Base-by-base conservation (phyloP, 2,888 invertebrate species). In the Periphyllus acericola region DNA sequence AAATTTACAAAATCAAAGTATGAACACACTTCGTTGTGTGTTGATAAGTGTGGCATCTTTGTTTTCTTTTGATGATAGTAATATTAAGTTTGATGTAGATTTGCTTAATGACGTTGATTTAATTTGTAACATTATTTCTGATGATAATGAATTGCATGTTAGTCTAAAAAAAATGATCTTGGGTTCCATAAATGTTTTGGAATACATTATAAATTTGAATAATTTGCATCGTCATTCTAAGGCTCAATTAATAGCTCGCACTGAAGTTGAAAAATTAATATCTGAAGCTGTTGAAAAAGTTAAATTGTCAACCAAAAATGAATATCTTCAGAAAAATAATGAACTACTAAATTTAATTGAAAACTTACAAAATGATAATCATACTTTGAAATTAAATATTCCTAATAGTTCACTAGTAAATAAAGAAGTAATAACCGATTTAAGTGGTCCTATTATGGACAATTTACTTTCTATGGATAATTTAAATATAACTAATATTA, bases 231-330 rank as follows among this genome's bases (percentile, higher is more conserved):
- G 34, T 0, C 68, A 17, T 68, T 78, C 60, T 19, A 36, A 66
- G 0, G 75, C 5, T 34, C 36, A 81, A 81, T 66, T 75, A 46
- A 81, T 87, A 46, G 87, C 81, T 9, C 74, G 9, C 1, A 21
- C 25, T 3, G 81, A 87, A 81, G 87, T 87, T 55, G 87, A 87
- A 9, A 75, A 81, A 60, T 66, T 75, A 46, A 52, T 87, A 32
- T 46, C 60, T 11, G 81, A 87, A 74, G 87, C 81, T 66, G 87
- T 74, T 34, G 81, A 87, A 46, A 87, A 40, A 25, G 87, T 81
- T 66, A 72, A 86, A 74, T 25, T 72, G 21, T 46, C 81, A 3
- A 79, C 79, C 60, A 55, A 60, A 80, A 34, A 86, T 52, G 68
- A 87, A 40, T 84, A 76, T 76, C 25, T 68, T 8, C 29, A 66